phyloP scores from a whole-genome alignment of 2,888 invertebrate genomes.

The Sarcophaga subvicina region DNA sequence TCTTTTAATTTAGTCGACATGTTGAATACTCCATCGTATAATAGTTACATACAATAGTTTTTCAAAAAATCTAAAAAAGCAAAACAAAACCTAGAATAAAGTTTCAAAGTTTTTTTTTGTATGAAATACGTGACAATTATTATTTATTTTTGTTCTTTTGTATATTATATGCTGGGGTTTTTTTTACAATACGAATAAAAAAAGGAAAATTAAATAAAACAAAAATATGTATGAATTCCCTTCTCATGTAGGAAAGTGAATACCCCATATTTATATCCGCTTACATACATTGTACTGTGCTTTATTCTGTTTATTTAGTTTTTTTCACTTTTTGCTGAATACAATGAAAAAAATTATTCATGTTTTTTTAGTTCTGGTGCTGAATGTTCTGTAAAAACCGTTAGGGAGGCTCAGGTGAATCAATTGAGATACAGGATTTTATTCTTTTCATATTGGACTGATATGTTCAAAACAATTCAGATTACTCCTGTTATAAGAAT shows the following conservation, averaged over 20 bases:
- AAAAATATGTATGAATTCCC: not conserved
- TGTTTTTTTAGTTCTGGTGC: not conserved
- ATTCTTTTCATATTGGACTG: no score
- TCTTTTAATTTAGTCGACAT: constrained; percentile 43
- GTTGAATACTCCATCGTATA: constrained; percentile 18
- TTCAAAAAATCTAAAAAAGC: constrained; percentile 24
- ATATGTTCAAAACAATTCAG: no score
- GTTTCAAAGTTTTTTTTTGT: no score
- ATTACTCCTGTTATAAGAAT: no score
- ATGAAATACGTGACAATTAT: constrained; percentile 51
- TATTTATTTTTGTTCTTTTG: constrained; percentile 50
- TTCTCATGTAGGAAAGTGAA: constrained; percentile 23
- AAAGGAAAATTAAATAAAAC: constrained; percentile 5
- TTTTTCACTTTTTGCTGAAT: no score
- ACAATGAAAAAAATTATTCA: not conserved
- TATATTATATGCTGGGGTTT: constrained; percentile 9
- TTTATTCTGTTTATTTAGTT: no score
- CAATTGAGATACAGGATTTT: no score
- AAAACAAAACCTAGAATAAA: not conserved
- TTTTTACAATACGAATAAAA: not conserved
- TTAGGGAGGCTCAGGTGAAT: not conserved
- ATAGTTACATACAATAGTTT: constrained; percentile 37
- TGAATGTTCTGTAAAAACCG: not conserved
- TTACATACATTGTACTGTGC: not conserved
- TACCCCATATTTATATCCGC: constrained; percentile 29